Evolutionary conservation across 2,113 vertebrate species (phyloP).

Genomic region (Lepisosteus osseus): DNA sequence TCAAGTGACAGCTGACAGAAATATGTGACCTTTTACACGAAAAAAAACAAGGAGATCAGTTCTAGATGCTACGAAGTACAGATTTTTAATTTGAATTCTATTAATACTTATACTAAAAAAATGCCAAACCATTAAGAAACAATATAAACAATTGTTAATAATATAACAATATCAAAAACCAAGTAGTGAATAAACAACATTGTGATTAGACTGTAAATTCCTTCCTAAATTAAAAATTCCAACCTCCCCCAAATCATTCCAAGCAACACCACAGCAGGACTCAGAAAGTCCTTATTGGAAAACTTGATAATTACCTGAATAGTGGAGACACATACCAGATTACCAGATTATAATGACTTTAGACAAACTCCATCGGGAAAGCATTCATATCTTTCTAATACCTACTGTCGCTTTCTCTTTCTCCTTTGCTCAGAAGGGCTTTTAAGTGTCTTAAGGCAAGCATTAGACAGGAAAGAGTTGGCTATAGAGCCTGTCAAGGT

Average conservation of each 20-base stretch:
- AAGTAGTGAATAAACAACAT: constrained; percentile 25
- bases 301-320: constrained; percentile 21
- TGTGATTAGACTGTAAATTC: constrained; percentile 20
- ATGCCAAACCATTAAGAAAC: too few relatives aligned
- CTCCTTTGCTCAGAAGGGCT: constrained; percentile 16
- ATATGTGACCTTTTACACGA: not conserved
- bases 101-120: too few relatives aligned
- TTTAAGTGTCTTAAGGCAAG: constrained; percentile 24
- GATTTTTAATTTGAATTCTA: too few relatives aligned
- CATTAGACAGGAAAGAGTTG: constrained; percentile 11
- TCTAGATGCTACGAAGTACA: too few relatives aligned
- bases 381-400: constrained; percentile 39
- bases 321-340: constrained; percentile 23
- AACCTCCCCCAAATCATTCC: not conserved
- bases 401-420: constrained; percentile 23
- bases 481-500: constrained; percentile 9
- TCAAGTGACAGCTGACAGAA: not conserved
- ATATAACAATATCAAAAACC: constrained; percentile 24
- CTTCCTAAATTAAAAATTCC: constrained; percentile 29
- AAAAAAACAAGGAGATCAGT: not conserved
- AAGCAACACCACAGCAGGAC: not conserved
- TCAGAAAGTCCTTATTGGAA: constrained; percentile 22
- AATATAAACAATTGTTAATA: too few relatives aligned
- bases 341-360: constrained; percentile 28
- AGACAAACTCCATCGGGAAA: constrained; percentile 13